phyloP scores from a whole-genome alignment of 1,140 invertebrate species.

The Octopus bimaculoides region DNA sequence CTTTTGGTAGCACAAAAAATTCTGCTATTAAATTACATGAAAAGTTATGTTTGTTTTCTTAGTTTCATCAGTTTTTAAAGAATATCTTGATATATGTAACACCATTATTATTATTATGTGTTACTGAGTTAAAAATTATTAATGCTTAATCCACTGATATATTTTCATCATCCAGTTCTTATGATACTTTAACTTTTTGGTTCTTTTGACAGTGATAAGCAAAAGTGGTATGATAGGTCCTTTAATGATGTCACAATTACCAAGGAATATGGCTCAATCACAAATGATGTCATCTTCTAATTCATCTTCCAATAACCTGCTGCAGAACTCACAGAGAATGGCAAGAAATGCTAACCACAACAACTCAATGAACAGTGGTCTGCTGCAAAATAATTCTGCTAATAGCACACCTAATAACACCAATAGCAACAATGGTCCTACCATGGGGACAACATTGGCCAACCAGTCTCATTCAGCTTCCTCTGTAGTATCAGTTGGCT shows the following conservation, averaged over 20 bases:
- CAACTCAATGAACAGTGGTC: not conserved
- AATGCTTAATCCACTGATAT: too few species aligned
- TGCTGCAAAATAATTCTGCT: not conserved
- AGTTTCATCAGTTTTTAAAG: too few species aligned
- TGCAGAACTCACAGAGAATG: not conserved
- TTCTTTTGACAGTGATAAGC: constrained; percentile 10
- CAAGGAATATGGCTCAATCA: constrained; percentile 15
- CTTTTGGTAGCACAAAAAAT: too few species aligned
- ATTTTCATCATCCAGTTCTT: too few species aligned
- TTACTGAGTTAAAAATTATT: too few species aligned
- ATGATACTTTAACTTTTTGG: not conserved
- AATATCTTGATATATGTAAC: too few species aligned
- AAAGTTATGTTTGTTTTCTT: too few species aligned
- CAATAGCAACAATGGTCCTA: constrained; percentile 8
- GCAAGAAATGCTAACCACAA: not conserved
- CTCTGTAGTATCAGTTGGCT: constrained; percentile 17
- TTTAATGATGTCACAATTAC: constrained; percentile 10
- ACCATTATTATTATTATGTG: too few species aligned
- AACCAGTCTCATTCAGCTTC: constrained; percentile 18
- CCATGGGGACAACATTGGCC: constrained; percentile 16
- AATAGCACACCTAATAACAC: not conserved
- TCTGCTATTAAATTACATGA: too few species aligned
- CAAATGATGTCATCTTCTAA: constrained; percentile 20
- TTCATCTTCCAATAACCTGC: constrained; percentile 12
- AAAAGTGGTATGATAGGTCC: constrained; percentile 25